Conservation (phyloP, 1,140 invertebrate genomes). For the Palaemon carinicauda region DNA sequence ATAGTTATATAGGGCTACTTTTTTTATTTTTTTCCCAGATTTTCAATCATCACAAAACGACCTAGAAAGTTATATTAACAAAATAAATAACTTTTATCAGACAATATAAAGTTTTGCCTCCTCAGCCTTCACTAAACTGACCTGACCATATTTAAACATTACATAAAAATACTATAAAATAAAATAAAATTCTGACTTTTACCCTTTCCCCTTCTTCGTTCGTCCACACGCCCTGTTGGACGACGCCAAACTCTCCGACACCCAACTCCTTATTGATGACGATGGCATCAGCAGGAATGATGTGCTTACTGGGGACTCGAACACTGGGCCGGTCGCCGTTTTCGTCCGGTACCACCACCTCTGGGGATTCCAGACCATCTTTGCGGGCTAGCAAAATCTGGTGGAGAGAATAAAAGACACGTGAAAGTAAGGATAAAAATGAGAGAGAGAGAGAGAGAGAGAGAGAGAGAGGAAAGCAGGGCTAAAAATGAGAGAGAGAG, state of each 20-base stretch:
- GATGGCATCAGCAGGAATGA: constrained; percentile 93
- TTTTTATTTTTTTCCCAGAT: no score
- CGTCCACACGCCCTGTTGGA: constrained; percentile 98
- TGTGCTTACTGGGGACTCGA: constrained; percentile 87
- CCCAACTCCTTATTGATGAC: constrained; percentile 94
- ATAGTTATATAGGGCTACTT: no score
- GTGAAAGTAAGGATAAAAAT: no score
- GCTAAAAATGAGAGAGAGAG: no score
- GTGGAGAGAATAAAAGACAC: neutral
- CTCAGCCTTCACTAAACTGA: neutral
- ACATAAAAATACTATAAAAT: no score
- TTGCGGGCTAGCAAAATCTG: constrained; percentile 65
- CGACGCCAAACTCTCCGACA: constrained; percentile 95
- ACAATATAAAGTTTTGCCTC: no score
- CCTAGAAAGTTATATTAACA: no score
- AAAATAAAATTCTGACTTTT: constrained; percentile 62
- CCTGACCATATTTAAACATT: neutral
- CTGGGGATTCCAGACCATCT: constrained; percentile 63
- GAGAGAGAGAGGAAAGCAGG: no score
- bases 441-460: no score
- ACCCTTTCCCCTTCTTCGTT: constrained; percentile 87
- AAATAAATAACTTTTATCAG: no score
- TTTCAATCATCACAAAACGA: no score
- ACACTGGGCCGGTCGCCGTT: constrained; percentile 58
- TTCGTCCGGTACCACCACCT: constrained; percentile 64